phyloP scores from a whole-genome alignment of 2,797 vertebrate species.

The Falco rusticolus region DNA sequence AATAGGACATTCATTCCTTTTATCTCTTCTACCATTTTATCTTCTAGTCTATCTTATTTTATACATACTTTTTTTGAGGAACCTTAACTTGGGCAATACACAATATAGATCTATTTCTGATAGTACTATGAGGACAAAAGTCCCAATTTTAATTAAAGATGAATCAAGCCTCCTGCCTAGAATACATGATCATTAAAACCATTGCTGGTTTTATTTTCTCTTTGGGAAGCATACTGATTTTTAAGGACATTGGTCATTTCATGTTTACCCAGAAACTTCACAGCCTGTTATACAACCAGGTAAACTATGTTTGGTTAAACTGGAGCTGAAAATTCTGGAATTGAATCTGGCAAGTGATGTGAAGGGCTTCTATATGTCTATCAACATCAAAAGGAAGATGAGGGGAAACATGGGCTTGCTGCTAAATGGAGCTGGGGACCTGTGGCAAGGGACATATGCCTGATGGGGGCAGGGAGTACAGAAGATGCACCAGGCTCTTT shows the following conservation, averaged over 20 bases:
- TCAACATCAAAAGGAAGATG: not conserved
- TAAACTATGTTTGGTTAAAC: not conserved
- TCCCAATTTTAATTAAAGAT: not conserved
- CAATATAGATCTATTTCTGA: not conserved
- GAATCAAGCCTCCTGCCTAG: not conserved
- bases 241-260: not conserved
- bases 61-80: not conserved
- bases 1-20: not conserved
- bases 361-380: not conserved
- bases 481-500: not conserved
- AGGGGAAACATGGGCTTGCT: not conserved
- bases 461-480: not conserved
- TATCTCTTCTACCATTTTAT: not conserved
- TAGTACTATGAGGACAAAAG: not conserved
- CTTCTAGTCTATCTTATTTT: not conserved
- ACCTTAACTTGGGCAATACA: not conserved
- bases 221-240: not conserved
- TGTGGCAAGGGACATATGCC: not conserved
- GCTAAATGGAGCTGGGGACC: not conserved
- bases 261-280: not conserved
- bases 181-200: not conserved
- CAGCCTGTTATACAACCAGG: not conserved
- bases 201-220: not conserved
- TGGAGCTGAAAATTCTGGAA: not conserved
- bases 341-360: not conserved